These are phyloP conservation scores for Agrochola lychnidis DNA, from an alignment of 2,888 invertebrate species.

Conservation along the genomic window DNA sequence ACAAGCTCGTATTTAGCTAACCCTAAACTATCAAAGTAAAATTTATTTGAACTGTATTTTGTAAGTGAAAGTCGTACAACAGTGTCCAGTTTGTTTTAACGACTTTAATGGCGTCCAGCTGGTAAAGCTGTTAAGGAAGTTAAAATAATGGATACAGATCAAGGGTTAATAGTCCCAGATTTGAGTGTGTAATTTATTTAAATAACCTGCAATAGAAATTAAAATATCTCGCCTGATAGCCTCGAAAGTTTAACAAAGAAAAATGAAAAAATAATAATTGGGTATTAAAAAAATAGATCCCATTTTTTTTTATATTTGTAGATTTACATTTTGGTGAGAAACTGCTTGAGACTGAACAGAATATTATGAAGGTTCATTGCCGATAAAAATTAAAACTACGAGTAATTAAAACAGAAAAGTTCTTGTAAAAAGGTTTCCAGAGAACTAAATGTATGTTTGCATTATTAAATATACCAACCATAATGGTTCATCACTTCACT, in stretches of 20 bases:
- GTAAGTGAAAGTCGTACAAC: conserved; percentile 49
- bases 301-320: not conserved
- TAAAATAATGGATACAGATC: conserved; percentile 18
- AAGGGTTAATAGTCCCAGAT: conserved; percentile 13
- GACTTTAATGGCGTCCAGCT: conserved; percentile 48
- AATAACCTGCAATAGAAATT: not conserved
- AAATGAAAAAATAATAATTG: too few species aligned
- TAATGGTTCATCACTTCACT: too few species aligned
- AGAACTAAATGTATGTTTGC: not conserved
- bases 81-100: conserved; percentile 41
- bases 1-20: conserved; percentile 26
- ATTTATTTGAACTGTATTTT: conserved; percentile 45
- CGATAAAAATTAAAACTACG: not conserved
- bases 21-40: conserved; percentile 47
- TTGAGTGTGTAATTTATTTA: not conserved
- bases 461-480: too few species aligned
- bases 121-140: conserved; percentile 20
- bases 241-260: too few species aligned
- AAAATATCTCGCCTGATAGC: not conserved
- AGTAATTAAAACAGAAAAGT: too few species aligned
- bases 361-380: not conserved
- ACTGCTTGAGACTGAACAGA: too few species aligned
- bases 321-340: not conserved
- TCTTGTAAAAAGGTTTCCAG: not conserved
- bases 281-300: too few species aligned